phyloP scores from a whole-genome alignment of 2,113 vertebrate genomes.

The Phasianus colchicus region DNA sequence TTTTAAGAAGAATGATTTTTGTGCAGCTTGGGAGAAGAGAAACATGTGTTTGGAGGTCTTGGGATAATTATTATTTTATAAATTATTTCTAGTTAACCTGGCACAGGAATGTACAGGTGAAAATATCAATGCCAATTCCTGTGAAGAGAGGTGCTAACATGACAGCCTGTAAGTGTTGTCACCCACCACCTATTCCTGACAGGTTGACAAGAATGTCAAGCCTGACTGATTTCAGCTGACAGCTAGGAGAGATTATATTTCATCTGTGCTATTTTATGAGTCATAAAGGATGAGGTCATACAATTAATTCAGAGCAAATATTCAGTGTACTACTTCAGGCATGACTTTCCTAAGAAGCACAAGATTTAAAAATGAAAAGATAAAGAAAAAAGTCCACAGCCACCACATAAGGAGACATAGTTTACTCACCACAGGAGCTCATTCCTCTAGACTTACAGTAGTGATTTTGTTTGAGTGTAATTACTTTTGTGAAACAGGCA shows the following conservation, averaged over 20 bases:
- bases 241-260: not conserved
- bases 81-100: not conserved
- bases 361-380: not conserved
- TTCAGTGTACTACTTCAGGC: not conserved
- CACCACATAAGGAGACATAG: not conserved
- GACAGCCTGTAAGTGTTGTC: not conserved
- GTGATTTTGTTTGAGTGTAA: slow-evolving; percentile 4
- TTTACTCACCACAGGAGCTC: not conserved
- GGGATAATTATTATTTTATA: not conserved
- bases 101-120: not conserved
- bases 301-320: not conserved
- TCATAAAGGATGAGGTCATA: not conserved
- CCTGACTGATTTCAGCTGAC: not conserved
- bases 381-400: not conserved
- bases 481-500: slow-evolving; percentile 37
- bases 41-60: not conserved
- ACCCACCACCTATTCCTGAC: not conserved
- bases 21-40: not conserved
- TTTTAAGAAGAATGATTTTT: not conserved
- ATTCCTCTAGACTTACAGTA: not conserved
- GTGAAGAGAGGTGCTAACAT: not conserved
- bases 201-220: not conserved
- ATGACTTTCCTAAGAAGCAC: not conserved
- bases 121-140: not conserved
- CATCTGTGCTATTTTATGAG: not conserved